Evolutionary conservation across 2,113 vertebrate genomes (phyloP).

Genomic region (Saccopteryx leptura): DNA sequence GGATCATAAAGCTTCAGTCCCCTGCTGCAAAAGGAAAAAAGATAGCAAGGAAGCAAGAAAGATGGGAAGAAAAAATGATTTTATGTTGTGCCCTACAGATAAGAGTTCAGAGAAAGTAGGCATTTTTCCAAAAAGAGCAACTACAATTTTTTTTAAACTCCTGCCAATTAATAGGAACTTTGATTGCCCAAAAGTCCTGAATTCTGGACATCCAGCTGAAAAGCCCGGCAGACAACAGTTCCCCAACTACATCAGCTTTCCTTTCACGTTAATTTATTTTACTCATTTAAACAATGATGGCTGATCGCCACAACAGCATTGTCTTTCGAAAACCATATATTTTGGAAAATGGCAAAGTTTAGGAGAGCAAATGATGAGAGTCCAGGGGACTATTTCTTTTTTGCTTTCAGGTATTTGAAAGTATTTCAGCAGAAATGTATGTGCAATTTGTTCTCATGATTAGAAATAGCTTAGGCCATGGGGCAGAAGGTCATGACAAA

Average conservation of each 20-base stretch:
- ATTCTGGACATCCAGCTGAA: constrained; percentile 34
- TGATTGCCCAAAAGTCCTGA: neutral
- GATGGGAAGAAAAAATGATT: neutral
- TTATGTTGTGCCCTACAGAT: neutral
- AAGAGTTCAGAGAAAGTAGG: neutral
- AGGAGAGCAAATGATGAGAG: neutral
- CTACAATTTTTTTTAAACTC: neutral
- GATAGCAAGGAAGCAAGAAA: neutral
- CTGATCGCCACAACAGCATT: rapidly evolving
- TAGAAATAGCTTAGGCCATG: neutral
- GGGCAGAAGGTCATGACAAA: neutral
- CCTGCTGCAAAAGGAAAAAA: neutral
- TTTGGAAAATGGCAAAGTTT: neutral
- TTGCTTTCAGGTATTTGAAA: neutral
- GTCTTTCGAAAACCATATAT: neutral
- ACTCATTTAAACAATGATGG: neutral
- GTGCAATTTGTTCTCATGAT: neutral
- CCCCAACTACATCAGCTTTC: neutral
- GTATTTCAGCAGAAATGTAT: neutral
- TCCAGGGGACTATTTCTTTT: neutral
- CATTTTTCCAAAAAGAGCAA: constrained; percentile 18
- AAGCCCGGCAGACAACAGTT: neutral
- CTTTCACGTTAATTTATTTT: neutral
- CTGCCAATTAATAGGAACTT: neutral
- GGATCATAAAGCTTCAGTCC: neutral